These are phyloP conservation scores for Diabrotica balteata DNA, from an alignment of 2,888 invertebrate species.

Conservation along the genomic window DNA sequence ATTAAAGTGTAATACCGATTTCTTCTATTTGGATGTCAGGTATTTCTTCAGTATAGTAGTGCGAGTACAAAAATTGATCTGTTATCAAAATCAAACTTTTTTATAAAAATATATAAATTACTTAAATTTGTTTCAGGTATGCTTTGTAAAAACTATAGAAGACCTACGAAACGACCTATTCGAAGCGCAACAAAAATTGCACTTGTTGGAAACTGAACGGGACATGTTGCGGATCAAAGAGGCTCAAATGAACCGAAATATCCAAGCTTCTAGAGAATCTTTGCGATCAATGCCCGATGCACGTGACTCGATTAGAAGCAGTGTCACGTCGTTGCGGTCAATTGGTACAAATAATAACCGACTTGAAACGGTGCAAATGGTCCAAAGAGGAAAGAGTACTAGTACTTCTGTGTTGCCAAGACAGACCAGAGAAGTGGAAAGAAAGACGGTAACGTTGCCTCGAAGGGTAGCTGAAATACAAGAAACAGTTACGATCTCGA, in stretches of 20 bases:
- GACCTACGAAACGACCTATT: conserved; percentile 45
- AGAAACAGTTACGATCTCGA: conserved; percentile 50
- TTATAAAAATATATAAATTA: too few species aligned
- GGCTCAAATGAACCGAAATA: conserved; percentile 12
- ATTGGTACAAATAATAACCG: conserved; percentile 12
- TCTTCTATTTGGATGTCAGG: too few species aligned
- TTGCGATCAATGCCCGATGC: conserved; percentile 26
- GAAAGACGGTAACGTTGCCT: conserved; percentile 31
- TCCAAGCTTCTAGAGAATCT: conserved; percentile 36
- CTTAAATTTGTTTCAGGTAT: conserved; percentile 34
- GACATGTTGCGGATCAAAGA: conserved; percentile 39
- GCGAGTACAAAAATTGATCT: too few species aligned
- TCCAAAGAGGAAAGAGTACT: conserved; percentile 28
- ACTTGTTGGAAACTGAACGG: conserved; percentile 42
- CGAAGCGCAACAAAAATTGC: conserved; percentile 46
- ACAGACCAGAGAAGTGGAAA: conserved; percentile 16
- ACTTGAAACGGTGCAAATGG: conserved; percentile 8
- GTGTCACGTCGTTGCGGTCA: conserved; percentile 23
- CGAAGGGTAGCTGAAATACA: conserved; percentile 36
- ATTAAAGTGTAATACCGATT: too few species aligned
- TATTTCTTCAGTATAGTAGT: too few species aligned
- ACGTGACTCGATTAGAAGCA: conserved; percentile 21
- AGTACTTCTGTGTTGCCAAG: conserved; percentile 31
- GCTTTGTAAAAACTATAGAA: conserved; percentile 41
- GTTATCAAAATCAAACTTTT: too few species aligned